phyloP scores from a whole-genome alignment of 2,797 vertebrate species.

The Mus caroli region DNA sequence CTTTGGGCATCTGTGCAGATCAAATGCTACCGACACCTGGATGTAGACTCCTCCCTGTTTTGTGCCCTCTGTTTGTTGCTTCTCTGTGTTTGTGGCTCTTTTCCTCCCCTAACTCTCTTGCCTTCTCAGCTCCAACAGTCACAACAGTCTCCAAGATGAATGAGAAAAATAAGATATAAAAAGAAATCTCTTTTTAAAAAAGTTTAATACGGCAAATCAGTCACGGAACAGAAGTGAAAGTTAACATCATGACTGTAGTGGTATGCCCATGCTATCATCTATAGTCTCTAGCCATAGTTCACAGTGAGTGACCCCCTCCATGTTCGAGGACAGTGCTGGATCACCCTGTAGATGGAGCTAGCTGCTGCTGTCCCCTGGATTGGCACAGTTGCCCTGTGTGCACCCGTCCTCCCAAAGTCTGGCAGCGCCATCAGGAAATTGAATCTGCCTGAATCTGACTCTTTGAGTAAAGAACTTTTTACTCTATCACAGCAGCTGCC shows the following conservation, averaged over 20 bases:
- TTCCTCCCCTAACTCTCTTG: conserved; percentile 11
- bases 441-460: conserved; percentile 75
- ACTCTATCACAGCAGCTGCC: conserved; percentile 56
- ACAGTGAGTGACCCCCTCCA: neutral
- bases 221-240: neutral
- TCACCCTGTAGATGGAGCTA: neutral
- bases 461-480: conserved; percentile 75
- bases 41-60: neutral
- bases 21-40: neutral
- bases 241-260: conserved; percentile 2
- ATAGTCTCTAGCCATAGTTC: neutral
- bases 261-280: neutral
- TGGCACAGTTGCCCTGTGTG: neutral
- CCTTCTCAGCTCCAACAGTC: conserved; percentile 8
- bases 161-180: conserved; percentile 33
- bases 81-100: neutral
- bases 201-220: conserved; percentile 30
- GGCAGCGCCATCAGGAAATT: conserved; percentile 71
- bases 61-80: neutral
- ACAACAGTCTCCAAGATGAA: neutral
- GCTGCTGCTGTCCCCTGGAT: neutral
- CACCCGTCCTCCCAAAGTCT: neutral
- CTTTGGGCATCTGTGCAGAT: neutral
- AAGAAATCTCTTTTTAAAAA: neutral
- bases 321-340: neutral